Evolutionary conservation across 1,140 invertebrate species (phyloP), one percentile per base, ranked within the genome.

Genomic region (Leptestheria dahalacensis): DNA sequence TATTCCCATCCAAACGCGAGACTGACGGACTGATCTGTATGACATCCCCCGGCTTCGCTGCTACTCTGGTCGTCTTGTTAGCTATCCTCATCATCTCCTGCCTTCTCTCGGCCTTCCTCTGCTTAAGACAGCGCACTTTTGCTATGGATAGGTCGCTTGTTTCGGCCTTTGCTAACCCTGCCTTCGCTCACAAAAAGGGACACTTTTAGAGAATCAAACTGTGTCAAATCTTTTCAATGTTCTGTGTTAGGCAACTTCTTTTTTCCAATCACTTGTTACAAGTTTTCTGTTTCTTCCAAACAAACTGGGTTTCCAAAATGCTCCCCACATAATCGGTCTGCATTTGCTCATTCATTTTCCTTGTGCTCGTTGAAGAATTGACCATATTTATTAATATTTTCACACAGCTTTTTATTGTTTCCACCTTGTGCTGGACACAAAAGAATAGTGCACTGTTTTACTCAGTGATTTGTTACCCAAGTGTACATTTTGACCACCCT

Each of bases 11-110:
- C 18, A 10, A 61, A 61, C 73, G 74, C 64, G 78, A 81, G 57
- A 52, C 48, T 10, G 59, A 68, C 9, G 80, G 81, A 18, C 74
- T 89, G 62, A 89, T 94, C 58, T 94, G 90, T 70, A 91, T 94
- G 86, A 92, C 89, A 1, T 90, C 88, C 1, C 84, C 87, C 12
- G 86, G 88, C 0, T 92, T 93, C 69, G 84, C 88, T 33, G 83
- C 87, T 4, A 88, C 87, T 9, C 74, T 93, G 9, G 78, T 90
- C 29, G 77, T 91, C 12, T 75, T 93, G 2, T 74, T 92, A 26
- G 82, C 79, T 49, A 83, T 91, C 48, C 73, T 93, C 51, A 72
- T 92, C 21, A 82, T 83, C 48, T 90, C 88, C 2, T 91, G 86
- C 67, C 74, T 89, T 11, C 75, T 91, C 46, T 91, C 88, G 23